Evolutionary conservation across 2,888 invertebrate species (phyloP).

Genomic region (Tenodera sinensis): DNA sequence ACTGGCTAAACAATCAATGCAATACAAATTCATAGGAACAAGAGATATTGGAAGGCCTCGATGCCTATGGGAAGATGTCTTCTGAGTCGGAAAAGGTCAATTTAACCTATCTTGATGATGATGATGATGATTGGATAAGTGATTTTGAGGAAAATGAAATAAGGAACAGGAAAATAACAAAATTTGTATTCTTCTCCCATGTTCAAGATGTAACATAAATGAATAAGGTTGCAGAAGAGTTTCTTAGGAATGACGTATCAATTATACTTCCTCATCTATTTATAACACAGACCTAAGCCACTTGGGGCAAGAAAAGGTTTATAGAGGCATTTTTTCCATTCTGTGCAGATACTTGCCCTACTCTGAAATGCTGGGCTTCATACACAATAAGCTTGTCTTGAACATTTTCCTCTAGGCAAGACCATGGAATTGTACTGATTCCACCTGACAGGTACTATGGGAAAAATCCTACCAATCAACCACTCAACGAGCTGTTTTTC

Average conservation of each 20-base stretch:
- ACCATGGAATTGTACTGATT: not conserved
- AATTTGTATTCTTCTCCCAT: not conserved
- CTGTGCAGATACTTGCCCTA: too few species aligned
- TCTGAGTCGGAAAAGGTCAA: too few species aligned
- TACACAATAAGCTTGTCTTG: too few species aligned
- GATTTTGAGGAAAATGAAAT: not conserved
- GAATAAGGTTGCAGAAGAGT: not conserved
- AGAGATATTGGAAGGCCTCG: too few species aligned
- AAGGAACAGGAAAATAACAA: not conserved
- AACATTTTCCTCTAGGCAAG: too few species aligned
- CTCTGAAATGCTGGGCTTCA: too few species aligned
- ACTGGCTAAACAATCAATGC: too few species aligned
- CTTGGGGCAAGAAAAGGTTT: not conserved
- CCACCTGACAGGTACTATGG: not conserved
- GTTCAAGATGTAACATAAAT: not conserved
- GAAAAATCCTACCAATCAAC: not conserved
- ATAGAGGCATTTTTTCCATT: not conserved
- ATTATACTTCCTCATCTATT: not conserved
- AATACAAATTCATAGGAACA: too few species aligned
- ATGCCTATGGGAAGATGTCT: too few species aligned
- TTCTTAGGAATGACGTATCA: not conserved
- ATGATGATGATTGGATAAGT: not conserved
- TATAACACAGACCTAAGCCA: not conserved
- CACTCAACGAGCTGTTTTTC: not conserved
- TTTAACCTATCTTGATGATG: too few species aligned